phyloP scores from a whole-genome alignment of 2,888 invertebrate species.

The Caenorhabditis sulstoni region DNA sequence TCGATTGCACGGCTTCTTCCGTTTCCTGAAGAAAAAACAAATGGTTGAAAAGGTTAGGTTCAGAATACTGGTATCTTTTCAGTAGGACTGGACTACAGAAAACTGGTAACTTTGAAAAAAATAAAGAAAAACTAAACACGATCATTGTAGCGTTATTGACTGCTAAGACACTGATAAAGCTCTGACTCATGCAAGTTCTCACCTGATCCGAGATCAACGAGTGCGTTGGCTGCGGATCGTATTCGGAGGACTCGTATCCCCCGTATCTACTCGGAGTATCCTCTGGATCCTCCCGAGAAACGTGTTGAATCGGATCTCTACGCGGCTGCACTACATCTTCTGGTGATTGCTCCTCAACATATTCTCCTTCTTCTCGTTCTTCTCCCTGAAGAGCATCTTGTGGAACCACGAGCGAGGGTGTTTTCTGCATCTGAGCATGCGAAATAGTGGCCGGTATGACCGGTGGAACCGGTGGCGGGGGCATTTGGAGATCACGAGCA shows the following conservation, averaged over 20 bases:
- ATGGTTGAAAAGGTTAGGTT: too few species aligned
- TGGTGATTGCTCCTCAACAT: not conserved
- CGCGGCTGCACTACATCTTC: too few species aligned
- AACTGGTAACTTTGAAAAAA: too few species aligned
- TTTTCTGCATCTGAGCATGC: not conserved
- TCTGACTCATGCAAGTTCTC: constrained; percentile 19
- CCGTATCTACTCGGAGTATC: not conserved
- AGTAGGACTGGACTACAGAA: too few species aligned
- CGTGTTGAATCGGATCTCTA: too few species aligned
- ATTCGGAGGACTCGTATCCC: not conserved
- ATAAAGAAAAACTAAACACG: too few species aligned
- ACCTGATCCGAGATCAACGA: constrained; percentile 54
- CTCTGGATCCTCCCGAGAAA: too few species aligned
- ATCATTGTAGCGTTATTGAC: not conserved
- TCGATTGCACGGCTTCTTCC: constrained; percentile 58
- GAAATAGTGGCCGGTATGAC: not conserved
- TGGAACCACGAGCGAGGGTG: not conserved
- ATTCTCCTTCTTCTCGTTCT: not conserved
- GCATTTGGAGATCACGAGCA: not conserved
- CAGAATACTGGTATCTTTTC: too few species aligned
- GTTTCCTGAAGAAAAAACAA: constrained; percentile 66
- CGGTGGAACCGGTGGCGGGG: not conserved
- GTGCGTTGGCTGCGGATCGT: constrained; percentile 1
- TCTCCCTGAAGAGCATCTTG: not conserved
- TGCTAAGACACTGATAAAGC: constrained; percentile 5